Evolutionary conservation across 1,140 invertebrate species (phyloP), one percentile per base, ranked within the genome.

Genomic region (Polypedilum pembai): DNA sequence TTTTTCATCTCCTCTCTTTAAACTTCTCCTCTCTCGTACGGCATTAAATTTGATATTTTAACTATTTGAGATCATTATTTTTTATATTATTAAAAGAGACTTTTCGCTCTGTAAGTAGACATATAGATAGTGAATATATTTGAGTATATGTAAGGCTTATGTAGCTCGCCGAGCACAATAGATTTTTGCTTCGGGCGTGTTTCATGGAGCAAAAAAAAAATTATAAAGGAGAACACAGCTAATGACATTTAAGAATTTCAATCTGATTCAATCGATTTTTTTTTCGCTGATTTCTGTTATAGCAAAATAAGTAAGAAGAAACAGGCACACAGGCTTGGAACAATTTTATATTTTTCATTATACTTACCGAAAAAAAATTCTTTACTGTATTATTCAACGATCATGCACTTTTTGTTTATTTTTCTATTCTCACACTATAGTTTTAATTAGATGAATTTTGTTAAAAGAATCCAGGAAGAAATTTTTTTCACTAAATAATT

Each of bases 171-270:
- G 45, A 56, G 45, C 18, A 69, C 65, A 69, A 69, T 69, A 21
- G 65, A 69, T 69, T 69, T 33, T 69, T 18, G 65, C 65, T 69
- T 69, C 65, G 20, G 65, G 65, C 65, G 65, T 69, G 65, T 69
- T 69, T 69, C 65, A 69, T 69, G 65, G 20, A 69, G 20, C 17
- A 69, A 20, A 18, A 69, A 18, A 20, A 66, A 69, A 69, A 69
- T 69, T 69, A 69, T 21, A 69, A 69, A 69, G 20, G 65, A 69
- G 65, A 69, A 69, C 65, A 69, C 65, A 21, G 18, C 65, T 69
- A 69, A 69, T 69, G 65, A 69, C 65, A 69, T 69, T 69, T 69
- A 69, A 69, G 65, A 69, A 69, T 69, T 69, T 69, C 65, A 69
- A 69, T 18, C 65, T 69, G 65, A 69, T 69, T 69, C 17, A 69